Conservation (phyloP, 1,140 invertebrate species). For the Scylla paramamosain region DNA sequence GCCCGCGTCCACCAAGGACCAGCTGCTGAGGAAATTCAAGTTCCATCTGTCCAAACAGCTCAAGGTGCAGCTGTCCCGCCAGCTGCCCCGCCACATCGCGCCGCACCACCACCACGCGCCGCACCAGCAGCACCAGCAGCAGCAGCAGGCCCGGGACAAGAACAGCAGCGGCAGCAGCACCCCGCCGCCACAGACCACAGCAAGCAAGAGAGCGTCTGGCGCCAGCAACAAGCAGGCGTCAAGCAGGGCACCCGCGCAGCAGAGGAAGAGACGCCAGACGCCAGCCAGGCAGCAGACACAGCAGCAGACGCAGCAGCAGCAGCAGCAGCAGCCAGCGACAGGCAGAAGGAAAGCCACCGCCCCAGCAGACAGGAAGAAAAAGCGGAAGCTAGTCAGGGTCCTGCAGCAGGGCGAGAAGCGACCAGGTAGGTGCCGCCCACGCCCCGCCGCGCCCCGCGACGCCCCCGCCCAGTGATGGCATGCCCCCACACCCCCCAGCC, state of each 20-base stretch:
- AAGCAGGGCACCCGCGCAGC: not conserved
- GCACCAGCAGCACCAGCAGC: not conserved
- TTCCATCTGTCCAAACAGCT: constrained; percentile 39
- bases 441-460: not conserved
- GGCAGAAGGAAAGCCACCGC: constrained; percentile 34
- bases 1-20: not conserved
- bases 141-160: not conserved
- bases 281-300: constrained; percentile 43
- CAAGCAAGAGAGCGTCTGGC: no score
- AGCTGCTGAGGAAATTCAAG: constrained; percentile 40
- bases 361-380: constrained; percentile 38
- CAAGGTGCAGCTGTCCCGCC: constrained; percentile 40
- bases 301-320: no score
- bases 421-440: constrained; percentile 37
- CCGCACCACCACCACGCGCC: not conserved
- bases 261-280: not conserved
- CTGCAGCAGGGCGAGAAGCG: not conserved
- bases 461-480: not conserved
- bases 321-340: not conserved
- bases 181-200: not conserved
- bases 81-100: not conserved
- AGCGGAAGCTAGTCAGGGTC: no score
- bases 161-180: not conserved
- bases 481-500: not conserved
- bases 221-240: not conserved